Evolutionary conservation across 2,113 vertebrate genomes (phyloP), one percentile per base, ranked within the genome.

Genomic region (Tupaia tana): DNA sequence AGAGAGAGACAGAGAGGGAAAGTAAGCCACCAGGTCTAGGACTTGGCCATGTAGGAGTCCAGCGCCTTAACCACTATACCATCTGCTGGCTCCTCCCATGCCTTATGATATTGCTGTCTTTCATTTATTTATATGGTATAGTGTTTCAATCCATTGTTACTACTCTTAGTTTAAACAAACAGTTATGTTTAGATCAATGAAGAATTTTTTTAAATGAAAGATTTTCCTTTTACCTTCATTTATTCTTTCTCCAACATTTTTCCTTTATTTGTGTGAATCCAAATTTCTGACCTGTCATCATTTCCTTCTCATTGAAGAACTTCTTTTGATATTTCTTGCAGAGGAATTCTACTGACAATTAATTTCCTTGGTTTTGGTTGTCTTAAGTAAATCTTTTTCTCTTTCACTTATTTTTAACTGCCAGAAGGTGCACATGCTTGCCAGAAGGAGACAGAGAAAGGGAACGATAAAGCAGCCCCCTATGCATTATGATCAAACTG

Each of bases 281-380:
- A 94, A 75, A 20, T 90, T 95, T 93, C 31, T 87, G 18, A 67
- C 59, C 29, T 77, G 18, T 43, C 43, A 24, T 89, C 84, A 74
- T 79, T 94, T 78, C 18, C 66, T 74, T 94, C 14, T 64, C 66
- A 27, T 34, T 86, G 3, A 92, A 74, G 24, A 94, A 90, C 34
- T 71, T 15, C 9, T 91, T 71, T 89, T 83, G 93, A 27, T 70
- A 73, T 86, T 92, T 86, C 24, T 95, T 79, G 15, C 24, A 83
- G 43, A 12, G 19, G 2, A 95, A 25, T 52, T 84, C 43, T 86
- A 31, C 27, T 92, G 8, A 73, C 24, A 95, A n/a, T 67, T 15
- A 90, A 66, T 89, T 25, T 22, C 16, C 8, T 66, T 13, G 71
- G 19, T 75, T 89, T 83, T 79, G 22, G 74, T 74, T 85, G 27